Conservation (phyloP, 2,113 vertebrate species). For the Thymallus thymallus region DNA sequence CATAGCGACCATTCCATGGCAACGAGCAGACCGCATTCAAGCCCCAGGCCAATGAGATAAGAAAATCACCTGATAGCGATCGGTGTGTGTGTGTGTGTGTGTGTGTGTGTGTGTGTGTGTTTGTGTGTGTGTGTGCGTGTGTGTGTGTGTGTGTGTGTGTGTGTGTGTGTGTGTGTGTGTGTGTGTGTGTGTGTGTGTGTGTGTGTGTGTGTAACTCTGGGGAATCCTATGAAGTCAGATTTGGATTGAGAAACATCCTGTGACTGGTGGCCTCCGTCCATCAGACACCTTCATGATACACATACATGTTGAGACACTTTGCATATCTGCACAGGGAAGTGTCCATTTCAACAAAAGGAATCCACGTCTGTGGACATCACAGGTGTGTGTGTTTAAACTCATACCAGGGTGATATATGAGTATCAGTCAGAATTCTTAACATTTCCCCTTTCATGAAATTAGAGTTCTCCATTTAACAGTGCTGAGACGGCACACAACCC, state of each 20-base stretch:
- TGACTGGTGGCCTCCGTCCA: background rate
- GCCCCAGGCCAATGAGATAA: constrained; percentile 36
- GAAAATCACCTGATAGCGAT: constrained; percentile 46
- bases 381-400: background rate
- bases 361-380: background rate
- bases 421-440: constrained; percentile 41
- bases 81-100: background rate
- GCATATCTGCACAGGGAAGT: constrained; percentile 33
- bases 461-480: constrained; percentile 60
- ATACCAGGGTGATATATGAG: constrained; percentile 2
- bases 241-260: constrained; percentile 43
- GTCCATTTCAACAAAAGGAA: background rate
- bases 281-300: constrained; percentile 6
- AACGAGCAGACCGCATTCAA: constrained; percentile 7
- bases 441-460: constrained; percentile 66
- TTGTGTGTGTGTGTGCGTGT: background rate
- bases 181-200: background rate
- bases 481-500: constrained; percentile 25
- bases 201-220: constrained; percentile 46
- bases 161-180: background rate
- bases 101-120: background rate
- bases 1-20: constrained; percentile 45
- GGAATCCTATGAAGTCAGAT: constrained; percentile 51
- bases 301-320: constrained; percentile 8
- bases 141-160: background rate